phyloP scores from a whole-genome alignment of 2,113 vertebrate species.

The Lasiurus borealis region DNA sequence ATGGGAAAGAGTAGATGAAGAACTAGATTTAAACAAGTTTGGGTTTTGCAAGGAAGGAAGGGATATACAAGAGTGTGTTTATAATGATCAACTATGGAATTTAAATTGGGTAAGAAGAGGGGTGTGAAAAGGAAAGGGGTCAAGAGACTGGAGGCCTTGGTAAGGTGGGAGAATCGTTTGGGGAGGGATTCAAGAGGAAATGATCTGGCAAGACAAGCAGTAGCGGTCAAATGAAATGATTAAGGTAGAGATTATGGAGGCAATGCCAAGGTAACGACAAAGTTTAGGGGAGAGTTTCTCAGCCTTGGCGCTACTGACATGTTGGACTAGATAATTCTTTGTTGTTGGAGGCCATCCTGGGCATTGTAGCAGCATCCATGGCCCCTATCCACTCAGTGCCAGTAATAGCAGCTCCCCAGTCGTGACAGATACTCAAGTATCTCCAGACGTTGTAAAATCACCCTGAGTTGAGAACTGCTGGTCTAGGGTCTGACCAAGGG shows the following conservation, averaged over 20 bases:
- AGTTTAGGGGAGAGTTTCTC: slow-evolving; percentile 33
- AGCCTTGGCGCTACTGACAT: background rate
- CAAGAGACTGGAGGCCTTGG: background rate
- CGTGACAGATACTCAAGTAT: background rate
- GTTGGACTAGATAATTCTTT: slow-evolving; percentile 16
- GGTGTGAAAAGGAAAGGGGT: background rate
- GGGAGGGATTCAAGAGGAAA: background rate
- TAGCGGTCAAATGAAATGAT: background rate
- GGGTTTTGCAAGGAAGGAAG: slow-evolving; percentile 17
- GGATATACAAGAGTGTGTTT: background rate
- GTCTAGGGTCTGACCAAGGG: background rate
- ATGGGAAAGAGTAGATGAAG: background rate
- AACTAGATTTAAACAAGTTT: background rate
- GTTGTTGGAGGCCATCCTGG: background rate
- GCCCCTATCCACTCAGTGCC: background rate
- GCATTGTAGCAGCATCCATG: background rate
- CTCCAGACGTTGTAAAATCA: slow-evolving; percentile 29
- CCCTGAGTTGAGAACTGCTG: background rate
- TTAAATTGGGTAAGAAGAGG: background rate
- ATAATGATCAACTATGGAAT: background rate
- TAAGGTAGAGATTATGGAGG: background rate
- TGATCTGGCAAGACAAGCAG: background rate
- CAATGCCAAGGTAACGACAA: background rate
- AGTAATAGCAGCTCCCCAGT: background rate
- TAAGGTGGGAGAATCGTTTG: background rate